These are phyloP conservation scores for Pseudopleuronectes americanus DNA, from an alignment of 2,797 vertebrate species.

Conservation along the genomic window DNA sequence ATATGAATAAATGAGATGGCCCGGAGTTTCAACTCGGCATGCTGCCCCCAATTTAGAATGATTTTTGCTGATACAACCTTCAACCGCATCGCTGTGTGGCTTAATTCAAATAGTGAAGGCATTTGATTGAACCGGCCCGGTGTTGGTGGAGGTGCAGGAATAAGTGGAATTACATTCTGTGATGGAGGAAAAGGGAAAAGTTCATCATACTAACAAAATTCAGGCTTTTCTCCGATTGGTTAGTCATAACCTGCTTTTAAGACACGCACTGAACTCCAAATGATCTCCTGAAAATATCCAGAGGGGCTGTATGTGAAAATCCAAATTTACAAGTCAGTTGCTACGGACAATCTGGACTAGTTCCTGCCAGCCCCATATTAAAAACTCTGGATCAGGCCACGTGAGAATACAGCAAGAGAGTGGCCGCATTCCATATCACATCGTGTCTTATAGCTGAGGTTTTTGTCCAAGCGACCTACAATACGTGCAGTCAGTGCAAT, in stretches of 20 bases:
- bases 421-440: too few relatives aligned
- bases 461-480: too few relatives aligned
- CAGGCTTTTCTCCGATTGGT: slow-evolving; percentile 1
- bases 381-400: too few relatives aligned
- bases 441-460: too few relatives aligned
- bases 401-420: too few relatives aligned
- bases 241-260: neutral
- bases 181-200: slow-evolving; percentile 13
- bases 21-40: slow-evolving; percentile 52
- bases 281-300: too few relatives aligned
- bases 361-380: too few relatives aligned
- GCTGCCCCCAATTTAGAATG: slow-evolving; percentile 50
- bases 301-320: too few relatives aligned
- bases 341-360: too few relatives aligned
- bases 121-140: slow-evolving; percentile 41
- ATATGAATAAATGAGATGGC: slow-evolving; percentile 65
- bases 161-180: slow-evolving; percentile 26
- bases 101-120: slow-evolving; percentile 46
- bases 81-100: slow-evolving; percentile 34
- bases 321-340: too few relatives aligned
- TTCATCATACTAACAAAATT: slow-evolving; percentile 8
- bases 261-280: too few relatives aligned
- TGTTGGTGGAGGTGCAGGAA: slow-evolving; percentile 19
- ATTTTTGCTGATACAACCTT: slow-evolving; percentile 57
- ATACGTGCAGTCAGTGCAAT: too few relatives aligned